These are phyloP conservation scores for Graphium colonna DNA, from an alignment of 2,888 invertebrate species.

Conservation along the genomic window DNA sequence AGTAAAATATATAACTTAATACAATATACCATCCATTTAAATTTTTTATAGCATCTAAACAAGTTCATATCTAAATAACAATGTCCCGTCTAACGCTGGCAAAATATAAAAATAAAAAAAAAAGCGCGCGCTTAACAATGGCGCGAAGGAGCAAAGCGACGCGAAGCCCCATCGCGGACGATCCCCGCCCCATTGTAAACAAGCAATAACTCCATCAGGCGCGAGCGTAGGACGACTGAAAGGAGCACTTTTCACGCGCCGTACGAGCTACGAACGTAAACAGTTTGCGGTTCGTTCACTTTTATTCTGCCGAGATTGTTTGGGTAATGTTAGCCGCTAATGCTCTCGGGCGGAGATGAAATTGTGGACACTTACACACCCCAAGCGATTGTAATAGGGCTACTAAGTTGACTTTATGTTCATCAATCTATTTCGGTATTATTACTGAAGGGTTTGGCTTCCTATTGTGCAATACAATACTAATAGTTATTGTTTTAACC, in stretches of 20 bases:
- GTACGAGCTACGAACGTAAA: slow-evolving; percentile 47
- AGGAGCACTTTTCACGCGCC: slow-evolving; percentile 35
- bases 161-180: background rate
- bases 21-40: no score
- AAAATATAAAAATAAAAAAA: background rate
- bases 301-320: slow-evolving; percentile 27
- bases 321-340: slow-evolving; percentile 18
- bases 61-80: background rate
- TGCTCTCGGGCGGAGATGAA: slow-evolving; percentile 15
- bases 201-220: slow-evolving; percentile 43
- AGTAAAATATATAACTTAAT: no score
- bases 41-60: background rate
- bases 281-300: slow-evolving; percentile 49
- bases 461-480: no score
- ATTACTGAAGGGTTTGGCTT: no score
- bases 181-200: slow-evolving; percentile 26
- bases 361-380: slow-evolving; percentile 10
- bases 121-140: slow-evolving; percentile 4
- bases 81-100: background rate
- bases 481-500: no score
- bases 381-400: background rate
- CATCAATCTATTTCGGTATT: no score
- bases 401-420: no score
- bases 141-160: background rate
- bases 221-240: slow-evolving; percentile 28